These are phyloP conservation scores for Lumbricus terrestris DNA, from an alignment of 2,888 invertebrate genomes.

Conservation along the genomic window DNA sequence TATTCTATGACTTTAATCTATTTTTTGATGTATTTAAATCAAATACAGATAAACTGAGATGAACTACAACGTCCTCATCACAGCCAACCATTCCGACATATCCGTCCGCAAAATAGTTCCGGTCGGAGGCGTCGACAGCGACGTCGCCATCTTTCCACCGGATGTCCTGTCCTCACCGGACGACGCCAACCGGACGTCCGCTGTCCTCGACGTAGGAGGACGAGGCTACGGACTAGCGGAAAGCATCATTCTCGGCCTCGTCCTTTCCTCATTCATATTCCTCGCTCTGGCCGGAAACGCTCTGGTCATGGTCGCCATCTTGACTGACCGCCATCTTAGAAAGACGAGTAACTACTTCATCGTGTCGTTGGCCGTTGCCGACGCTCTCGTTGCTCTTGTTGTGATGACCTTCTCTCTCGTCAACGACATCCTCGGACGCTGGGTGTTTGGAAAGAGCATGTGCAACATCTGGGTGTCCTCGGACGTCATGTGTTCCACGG, in stretches of 20 bases:
- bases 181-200: not conserved
- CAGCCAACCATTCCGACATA: not conserved
- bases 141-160: not conserved
- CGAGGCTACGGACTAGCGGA: conserved; percentile 37
- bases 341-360: conserved; percentile 64
- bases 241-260: conserved; percentile 65
- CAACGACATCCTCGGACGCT: conserved; percentile 87
- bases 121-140: not conserved
- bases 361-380: conserved; percentile 94
- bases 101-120: conserved; percentile 18
- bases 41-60: not conserved
- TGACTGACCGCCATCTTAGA: conserved; percentile 86
- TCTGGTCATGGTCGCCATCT: conserved; percentile 93
- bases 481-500: conserved; percentile 98
- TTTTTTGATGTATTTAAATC: not conserved
- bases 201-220: not conserved
- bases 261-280: conserved; percentile 85
- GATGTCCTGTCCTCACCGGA: not conserved
- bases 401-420: conserved; percentile 98
- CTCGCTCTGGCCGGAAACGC: conserved; percentile 91
- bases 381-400: conserved; percentile 90
- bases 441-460: conserved; percentile 93
- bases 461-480: conserved; percentile 99
- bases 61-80: not conserved
- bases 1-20: not conserved